These are phyloP conservation scores for Athene noctua DNA, from an alignment of 2,113 vertebrate genomes.

Conservation along the genomic window DNA sequence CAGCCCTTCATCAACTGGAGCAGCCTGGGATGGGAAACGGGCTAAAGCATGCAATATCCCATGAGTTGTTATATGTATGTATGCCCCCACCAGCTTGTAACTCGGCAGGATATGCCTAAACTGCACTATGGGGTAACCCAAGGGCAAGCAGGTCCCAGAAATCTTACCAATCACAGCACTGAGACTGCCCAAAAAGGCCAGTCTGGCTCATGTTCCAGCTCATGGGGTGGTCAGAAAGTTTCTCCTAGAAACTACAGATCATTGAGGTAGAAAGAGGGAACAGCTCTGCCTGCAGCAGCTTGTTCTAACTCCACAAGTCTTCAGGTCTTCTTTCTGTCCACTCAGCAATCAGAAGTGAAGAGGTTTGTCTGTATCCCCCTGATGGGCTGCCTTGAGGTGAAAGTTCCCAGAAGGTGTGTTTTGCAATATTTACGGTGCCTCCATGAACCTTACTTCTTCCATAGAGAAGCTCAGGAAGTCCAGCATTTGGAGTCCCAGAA, in stretches of 20 bases:
- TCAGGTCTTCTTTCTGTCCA: not conserved
- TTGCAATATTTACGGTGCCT: not conserved
- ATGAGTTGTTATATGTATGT: no score
- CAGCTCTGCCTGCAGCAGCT: not conserved
- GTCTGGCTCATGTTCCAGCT: not conserved
- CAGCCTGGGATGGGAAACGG: not conserved
- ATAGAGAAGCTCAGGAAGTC: not conserved
- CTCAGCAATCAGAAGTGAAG: accelerated
- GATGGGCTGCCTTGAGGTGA: not conserved
- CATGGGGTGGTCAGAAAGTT: not conserved
- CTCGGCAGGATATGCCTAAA: no score
- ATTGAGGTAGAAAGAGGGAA: not conserved
- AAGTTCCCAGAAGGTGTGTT: not conserved
- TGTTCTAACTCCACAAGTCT: not conserved
- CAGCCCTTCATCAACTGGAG: not conserved
- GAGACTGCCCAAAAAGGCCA: not conserved
- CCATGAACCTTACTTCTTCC: not conserved
- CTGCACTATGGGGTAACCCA: not conserved
- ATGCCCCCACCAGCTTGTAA: not conserved
- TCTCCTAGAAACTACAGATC: not conserved
- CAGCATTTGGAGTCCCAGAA: not conserved
- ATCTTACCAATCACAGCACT: not conserved
- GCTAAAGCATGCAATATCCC: not conserved
- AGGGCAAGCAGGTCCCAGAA: not conserved
- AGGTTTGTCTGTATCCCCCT: not conserved